Base-by-base conservation (phyloP, 2,888 invertebrate species). In the Andrena hattorfiana region DNA sequence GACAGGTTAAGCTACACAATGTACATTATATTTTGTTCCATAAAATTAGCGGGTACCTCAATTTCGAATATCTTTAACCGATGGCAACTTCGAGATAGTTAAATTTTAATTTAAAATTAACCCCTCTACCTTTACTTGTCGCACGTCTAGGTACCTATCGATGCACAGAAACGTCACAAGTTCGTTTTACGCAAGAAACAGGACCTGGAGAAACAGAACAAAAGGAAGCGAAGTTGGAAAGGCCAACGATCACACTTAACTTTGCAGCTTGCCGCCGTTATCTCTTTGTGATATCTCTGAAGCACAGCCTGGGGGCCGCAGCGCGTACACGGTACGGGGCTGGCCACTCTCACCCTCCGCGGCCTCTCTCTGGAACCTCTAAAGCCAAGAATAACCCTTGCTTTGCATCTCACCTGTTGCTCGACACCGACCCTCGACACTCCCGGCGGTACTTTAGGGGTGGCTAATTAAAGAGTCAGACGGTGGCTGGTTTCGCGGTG, bases 371-470 rank as follows among this genome's bases (percentile, higher is more conserved):
- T n/a, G n/a, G 62, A 75, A 81, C 74, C 84, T 84, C 71, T 90
- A 89, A 91, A 90, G 90, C 90, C 91, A 88, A 91, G 90, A 91
- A 92, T 93, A 93, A 93, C 93, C 93, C 93, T 93, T 93, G 92
- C 93, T 93, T 93, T 93, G 92, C 93, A 93, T 93, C 93, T 93
- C 93, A 93, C 93, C 93, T 93, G 93, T 93, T 93, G 93, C 93
- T 92, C 91, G 82, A 79, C 89, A 89, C 80, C 83, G 72, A 88
- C 91, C 91, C 92, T 93, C 92, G 89, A 91, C 93, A 92, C 90
- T 90, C 88, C 87, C 88, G 84, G 81, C 86, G 84, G 78, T 87
- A 89, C 90, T 92, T 88, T 83, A 89, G 83, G 91, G 86, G 86
- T 86, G 86, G 91, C 92, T 93, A 93, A 93, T 93, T 93, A 93